phyloP scores from a whole-genome alignment of 2,888 invertebrate species.

The Clivina fossor region DNA sequence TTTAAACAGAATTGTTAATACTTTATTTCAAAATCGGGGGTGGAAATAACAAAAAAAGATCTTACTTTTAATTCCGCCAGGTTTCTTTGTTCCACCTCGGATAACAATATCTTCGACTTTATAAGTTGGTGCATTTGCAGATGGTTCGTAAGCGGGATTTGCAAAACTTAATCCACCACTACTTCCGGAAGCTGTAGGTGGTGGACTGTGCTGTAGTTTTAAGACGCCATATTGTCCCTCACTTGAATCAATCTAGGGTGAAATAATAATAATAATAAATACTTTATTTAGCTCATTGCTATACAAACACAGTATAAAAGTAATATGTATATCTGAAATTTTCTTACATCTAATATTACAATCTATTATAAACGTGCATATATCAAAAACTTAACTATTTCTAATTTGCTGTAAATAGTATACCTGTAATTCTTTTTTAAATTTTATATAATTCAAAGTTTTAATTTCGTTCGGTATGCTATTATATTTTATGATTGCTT shows the following conservation, averaged over 20 bases:
- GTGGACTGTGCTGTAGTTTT: conserved; percentile 72
- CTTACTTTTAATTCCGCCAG: conserved; percentile 40
- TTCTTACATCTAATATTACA: too few relatives aligned
- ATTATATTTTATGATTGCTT: too few relatives aligned
- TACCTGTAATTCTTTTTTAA: too few relatives aligned
- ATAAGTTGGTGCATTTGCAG: conserved; percentile 63
- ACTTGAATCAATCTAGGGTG: conserved; percentile 62
- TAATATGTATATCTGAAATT: too few relatives aligned
- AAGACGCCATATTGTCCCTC: conserved; percentile 74
- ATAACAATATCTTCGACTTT: conserved; percentile 78
- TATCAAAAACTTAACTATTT: too few relatives aligned
- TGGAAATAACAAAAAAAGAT: background rate
- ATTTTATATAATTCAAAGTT: too few relatives aligned
- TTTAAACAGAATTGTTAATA: background rate
- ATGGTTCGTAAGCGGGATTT: conserved; percentile 82
- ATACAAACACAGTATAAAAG: too few relatives aligned
- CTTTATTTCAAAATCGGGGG: background rate
- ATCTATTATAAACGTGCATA: too few relatives aligned
- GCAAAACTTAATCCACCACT: conserved; percentile 79
- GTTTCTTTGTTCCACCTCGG: conserved; percentile 58
- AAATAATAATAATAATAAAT: too few relatives aligned
- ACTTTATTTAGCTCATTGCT: too few relatives aligned
- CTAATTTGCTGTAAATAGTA: too few relatives aligned
- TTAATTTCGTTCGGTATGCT: too few relatives aligned
- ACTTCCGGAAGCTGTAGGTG: conserved; percentile 57